Evolutionary conservation across 2,113 vertebrate species (phyloP).

Genomic region (Loxodonta africana): DNA sequence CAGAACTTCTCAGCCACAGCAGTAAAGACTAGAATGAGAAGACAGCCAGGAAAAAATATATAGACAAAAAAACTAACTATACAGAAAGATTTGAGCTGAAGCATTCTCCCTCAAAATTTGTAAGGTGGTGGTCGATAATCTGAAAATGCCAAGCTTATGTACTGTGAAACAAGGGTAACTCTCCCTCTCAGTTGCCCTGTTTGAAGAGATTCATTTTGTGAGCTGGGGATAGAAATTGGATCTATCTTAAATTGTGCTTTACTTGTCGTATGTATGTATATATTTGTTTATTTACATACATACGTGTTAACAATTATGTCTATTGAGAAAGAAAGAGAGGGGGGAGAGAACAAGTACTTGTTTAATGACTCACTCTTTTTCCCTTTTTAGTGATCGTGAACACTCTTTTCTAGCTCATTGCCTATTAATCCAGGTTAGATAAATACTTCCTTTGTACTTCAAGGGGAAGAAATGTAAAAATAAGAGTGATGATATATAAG

Average conservation of each 20-base stretch:
- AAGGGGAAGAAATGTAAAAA: conserved; percentile 48
- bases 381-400: not conserved
- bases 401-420: conserved; percentile 51
- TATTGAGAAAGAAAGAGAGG: not conserved
- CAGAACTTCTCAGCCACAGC: not conserved
- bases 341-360: not conserved
- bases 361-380: conserved; percentile 38
- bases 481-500: conserved; percentile 7
- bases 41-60: not conserved
- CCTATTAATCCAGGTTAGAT: not conserved
- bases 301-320: not conserved
- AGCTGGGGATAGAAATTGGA: not conserved
- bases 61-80: not conserved
- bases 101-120: conserved; percentile 33
- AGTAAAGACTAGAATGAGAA: conserved; percentile 39
- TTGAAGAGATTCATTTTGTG: conserved; percentile 66
- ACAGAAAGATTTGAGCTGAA: conserved; percentile 44
- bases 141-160: conserved; percentile 57
- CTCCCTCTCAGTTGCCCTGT: not conserved
- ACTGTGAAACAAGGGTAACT: conserved; percentile 1
- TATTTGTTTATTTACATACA: conserved; percentile 16
- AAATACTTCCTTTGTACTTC: conserved; percentile 43
- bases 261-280: not conserved
- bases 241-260: conserved; percentile 51
- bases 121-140: not conserved